Conservation (phyloP, 2,797 vertebrate genomes). For the Merluccius polli region DNA sequence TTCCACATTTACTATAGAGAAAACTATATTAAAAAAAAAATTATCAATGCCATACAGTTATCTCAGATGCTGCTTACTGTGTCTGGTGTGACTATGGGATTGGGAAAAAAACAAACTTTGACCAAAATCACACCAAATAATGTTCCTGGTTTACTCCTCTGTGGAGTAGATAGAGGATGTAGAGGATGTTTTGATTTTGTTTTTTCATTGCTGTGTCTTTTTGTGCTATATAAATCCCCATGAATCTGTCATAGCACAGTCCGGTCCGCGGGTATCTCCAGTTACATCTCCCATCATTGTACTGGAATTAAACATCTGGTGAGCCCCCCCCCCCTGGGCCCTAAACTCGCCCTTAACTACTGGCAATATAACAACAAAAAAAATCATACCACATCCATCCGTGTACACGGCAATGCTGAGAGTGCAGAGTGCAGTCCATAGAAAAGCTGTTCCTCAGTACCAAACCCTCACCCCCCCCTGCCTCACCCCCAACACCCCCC, state of each 20-base stretch:
- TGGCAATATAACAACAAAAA: constrained; percentile 4
- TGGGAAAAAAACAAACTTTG: too few species aligned
- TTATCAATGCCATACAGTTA: background rate
- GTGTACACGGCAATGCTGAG: constrained; percentile 37
- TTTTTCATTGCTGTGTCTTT: background rate
- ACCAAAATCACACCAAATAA: too few species aligned
- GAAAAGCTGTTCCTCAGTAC: constrained; percentile 48
- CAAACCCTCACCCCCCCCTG: background rate
- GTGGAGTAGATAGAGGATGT: background rate
- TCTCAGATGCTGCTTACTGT: background rate
- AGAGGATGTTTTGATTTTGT: background rate
- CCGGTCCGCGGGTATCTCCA: background rate
- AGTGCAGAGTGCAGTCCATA: constrained; percentile 39
- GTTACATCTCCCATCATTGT: constrained; percentile 17
- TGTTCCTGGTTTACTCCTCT: background rate
- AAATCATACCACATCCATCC: constrained; percentile 32
- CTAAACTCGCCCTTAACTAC: constrained; percentile 6
- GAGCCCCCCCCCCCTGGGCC: too few species aligned
- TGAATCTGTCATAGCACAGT: background rate
- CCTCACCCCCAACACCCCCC: background rate
- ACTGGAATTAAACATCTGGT: constrained; percentile 40
- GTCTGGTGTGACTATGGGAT: background rate
- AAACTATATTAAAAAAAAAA: background rate
- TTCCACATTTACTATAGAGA: background rate
- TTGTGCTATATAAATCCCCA: constrained; percentile 17